Conservation (phyloP, 2,797 vertebrate species). For the Ptychobarbus kaznakovi region DNA sequence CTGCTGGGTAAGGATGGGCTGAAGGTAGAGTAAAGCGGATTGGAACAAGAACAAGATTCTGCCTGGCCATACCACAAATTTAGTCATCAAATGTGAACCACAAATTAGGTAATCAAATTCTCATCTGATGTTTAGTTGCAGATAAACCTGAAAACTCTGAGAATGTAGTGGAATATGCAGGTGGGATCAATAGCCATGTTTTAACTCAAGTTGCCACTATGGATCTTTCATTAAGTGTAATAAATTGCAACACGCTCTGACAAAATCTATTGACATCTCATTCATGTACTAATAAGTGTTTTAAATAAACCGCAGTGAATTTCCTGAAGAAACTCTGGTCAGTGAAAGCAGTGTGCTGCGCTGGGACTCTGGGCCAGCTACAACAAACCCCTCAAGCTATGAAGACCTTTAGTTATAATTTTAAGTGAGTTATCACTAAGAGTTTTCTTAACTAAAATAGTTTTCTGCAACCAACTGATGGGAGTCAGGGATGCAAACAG, state of each 20-base stretch:
- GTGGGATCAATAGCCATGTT: not conserved
- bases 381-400: not conserved
- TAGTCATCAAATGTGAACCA: not conserved
- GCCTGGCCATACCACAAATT: not conserved
- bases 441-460: not conserved
- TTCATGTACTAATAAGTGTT: not conserved
- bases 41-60: not conserved
- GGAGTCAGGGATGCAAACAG: slow-evolving; percentile 10
- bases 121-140: not conserved
- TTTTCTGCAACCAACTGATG: not conserved
- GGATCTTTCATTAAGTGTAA: not conserved
- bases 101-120: not conserved
- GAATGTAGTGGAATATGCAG: not conserved
- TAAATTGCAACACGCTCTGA: no score
- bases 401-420: not conserved
- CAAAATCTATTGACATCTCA: not conserved
- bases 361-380: not conserved
- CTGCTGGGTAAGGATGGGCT: not conserved
- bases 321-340: not conserved
- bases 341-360: not conserved
- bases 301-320: not conserved
- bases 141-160: no score
- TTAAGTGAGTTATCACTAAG: not conserved
- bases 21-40: not conserved
- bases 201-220: not conserved